phyloP scores from a whole-genome alignment of 2,797 vertebrate genomes.

The Halcyon leucocephala region DNA sequence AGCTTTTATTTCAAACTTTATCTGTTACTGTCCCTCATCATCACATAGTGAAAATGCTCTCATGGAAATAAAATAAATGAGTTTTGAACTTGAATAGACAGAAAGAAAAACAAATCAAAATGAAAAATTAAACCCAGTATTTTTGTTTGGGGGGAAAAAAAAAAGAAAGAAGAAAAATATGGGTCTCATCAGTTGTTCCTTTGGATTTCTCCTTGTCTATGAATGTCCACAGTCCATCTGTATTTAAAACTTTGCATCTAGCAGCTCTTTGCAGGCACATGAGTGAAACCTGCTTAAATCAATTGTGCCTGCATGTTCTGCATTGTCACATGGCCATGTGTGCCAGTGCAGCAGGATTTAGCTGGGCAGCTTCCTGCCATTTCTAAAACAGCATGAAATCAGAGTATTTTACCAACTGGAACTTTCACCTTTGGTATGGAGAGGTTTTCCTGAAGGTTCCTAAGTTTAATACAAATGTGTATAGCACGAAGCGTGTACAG shows the following conservation, averaged over 20 bases:
- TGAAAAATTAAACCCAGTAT: background rate
- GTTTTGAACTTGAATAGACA: background rate
- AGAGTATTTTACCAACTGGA: background rate
- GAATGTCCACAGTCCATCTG: background rate
- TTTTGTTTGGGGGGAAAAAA: background rate
- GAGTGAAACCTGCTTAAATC: background rate
- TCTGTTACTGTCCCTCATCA: background rate
- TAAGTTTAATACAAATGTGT: background rate
- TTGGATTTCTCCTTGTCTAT: background rate
- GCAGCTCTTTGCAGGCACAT: background rate
- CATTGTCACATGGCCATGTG: accelerated
- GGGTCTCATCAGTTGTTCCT: background rate
- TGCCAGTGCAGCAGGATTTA: background rate
- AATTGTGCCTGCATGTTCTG: background rate
- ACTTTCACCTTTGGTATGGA: background rate
- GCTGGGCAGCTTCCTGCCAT: background rate
- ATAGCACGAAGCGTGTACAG: background rate
- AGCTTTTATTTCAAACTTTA: slow-evolving; percentile 7
- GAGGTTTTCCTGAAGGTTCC: background rate
- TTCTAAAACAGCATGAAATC: background rate
- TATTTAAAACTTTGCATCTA: background rate
- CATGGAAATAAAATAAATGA: background rate
- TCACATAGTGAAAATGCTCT: background rate
- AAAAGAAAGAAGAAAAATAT: background rate
- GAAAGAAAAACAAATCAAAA: background rate